Evolutionary conservation across 2,888 invertebrate species (phyloP), one percentile per base, ranked within the genome.

Genomic region (Macrophya annulata): DNA sequence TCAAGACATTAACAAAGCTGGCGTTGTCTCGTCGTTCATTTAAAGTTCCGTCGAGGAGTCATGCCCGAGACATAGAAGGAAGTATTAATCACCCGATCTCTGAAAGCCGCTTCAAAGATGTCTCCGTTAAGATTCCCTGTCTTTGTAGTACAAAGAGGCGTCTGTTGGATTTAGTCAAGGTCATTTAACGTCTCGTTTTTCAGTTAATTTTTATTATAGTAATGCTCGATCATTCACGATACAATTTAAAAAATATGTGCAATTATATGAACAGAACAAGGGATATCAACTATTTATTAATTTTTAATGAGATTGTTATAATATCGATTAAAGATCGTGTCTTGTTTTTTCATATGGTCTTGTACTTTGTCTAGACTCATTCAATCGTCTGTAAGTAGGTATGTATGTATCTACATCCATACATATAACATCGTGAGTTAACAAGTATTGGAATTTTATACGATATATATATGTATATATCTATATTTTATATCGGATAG

Each of bases 51-150:
- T 51, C 37, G 37, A 17, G 37, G 25, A 68, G 68, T 21, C 77
- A 77, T 55, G 9, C 77, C 6, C 62, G 62, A 77, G 55, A 77
- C 55, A 51, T 81, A 81, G 81, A 62, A 21, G 81, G 21, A 81
- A 81, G 62, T 81, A 81, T 81, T 81, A 81, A 81, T 81, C 81
- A 81, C 15, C 31, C 40, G 43, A 81, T 81, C 59, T 81, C 81
- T n/a, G 40, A 81, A 21, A 62, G 81, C 59, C 62, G 62, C 81
- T 81, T 59, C 62, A 55, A 37, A 55, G 48, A 55, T 77, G 51
- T 77, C 77, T 55, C 77, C 55, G 77, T 51, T 37, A 77, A 77
- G 55, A 51, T 55, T 77, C 55, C 12, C 45, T 48, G 6, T 48
- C 48, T 48, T 76, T 48, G 48, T 25, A 48, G 37, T 55, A 77